Evolutionary conservation across 2,888 invertebrate genomes (phyloP).

Genomic region (Trissolcus brochymenae): DNA sequence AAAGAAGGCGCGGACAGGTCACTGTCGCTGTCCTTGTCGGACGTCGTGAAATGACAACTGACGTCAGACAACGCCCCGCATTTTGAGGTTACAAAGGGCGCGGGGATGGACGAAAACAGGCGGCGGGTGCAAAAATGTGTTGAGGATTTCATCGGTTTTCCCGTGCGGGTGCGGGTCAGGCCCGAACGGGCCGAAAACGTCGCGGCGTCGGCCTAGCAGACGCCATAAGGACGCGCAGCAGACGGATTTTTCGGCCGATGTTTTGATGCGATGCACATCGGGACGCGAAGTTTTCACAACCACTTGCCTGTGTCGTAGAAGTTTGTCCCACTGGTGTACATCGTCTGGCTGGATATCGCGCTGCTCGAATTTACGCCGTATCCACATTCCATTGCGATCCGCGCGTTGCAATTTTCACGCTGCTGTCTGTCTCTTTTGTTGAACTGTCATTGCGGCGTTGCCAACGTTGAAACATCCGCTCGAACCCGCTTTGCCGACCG

Average conservation of each 20-base stretch:
- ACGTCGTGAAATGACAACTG: slow-evolving; percentile 14
- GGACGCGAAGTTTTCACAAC: background rate
- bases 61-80: slow-evolving; percentile 39
- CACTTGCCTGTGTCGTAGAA: slow-evolving; percentile 66
- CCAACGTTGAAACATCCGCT: slow-evolving; percentile 51
- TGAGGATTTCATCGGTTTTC: background rate
- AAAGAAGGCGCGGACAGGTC: background rate
- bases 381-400: slow-evolving; percentile 69
- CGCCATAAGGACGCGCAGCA: slow-evolving; percentile 76
- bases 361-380: slow-evolving; percentile 66
- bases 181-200: slow-evolving; percentile 3
- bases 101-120: background rate
- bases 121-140: background rate
- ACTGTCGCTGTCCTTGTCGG: background rate
- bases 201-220: slow-evolving; percentile 72
- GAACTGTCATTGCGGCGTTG: slow-evolving; percentile 60
- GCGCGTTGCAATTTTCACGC: slow-evolving; percentile 67
- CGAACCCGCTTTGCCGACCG: too few relatives aligned
- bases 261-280: slow-evolving; percentile 34
- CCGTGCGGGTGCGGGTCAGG: background rate
- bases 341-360: slow-evolving; percentile 68
- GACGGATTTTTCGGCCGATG: slow-evolving; percentile 71
- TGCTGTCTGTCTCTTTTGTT: slow-evolving; percentile 61
- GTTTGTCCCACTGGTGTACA: slow-evolving; percentile 63
- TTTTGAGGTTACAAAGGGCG: slow-evolving; percentile 2